A percentile compares a stretch with the other conserved stretches of the same genome.
Evolutionary conservation across 2,888 invertebrate species (phyloP).

Genomic region (Acheta domesticus): DNA sequence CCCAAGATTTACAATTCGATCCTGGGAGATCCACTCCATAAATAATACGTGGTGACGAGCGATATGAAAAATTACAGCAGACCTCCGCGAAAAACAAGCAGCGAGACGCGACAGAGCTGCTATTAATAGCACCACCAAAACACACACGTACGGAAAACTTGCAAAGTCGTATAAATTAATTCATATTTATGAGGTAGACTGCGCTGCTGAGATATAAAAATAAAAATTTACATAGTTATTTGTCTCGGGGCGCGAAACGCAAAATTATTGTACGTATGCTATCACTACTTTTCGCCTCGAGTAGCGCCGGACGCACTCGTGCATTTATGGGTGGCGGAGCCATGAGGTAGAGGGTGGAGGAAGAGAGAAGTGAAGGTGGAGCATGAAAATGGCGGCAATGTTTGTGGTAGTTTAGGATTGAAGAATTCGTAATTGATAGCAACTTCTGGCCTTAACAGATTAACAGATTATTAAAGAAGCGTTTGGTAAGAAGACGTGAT

Average conservation of each 20-base stretch:
- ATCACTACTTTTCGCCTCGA: background rate
- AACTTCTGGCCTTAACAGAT: too few relatives aligned
- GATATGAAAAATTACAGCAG: conserved; percentile 18
- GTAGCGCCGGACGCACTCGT: background rate
- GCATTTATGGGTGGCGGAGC: background rate
- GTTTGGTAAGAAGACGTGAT: too few relatives aligned
- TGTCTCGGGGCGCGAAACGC: background rate
- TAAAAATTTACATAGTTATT: conserved; percentile 18
- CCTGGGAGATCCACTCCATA: background rate
- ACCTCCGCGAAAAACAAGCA: conserved; percentile 18
- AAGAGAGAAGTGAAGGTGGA: too few relatives aligned
- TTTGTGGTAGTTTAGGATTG: too few relatives aligned
- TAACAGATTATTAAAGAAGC: too few relatives aligned
- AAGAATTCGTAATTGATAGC: too few relatives aligned
- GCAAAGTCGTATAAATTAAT: conserved; percentile 18
- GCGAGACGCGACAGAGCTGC: background rate
- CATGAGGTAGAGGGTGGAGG: background rate
- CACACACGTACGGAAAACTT: conserved; percentile 18
- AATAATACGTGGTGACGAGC: background rate
- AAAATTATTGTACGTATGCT: conserved; percentile 18
- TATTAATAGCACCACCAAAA: background rate
- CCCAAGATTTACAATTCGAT: background rate
- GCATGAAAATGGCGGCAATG: background rate
- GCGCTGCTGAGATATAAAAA: conserved; percentile 18
- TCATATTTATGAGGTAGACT: conserved; percentile 18